These are phyloP conservation scores for Pterois miles DNA, from an alignment of 2,797 vertebrate species.

Conservation along the genomic window DNA sequence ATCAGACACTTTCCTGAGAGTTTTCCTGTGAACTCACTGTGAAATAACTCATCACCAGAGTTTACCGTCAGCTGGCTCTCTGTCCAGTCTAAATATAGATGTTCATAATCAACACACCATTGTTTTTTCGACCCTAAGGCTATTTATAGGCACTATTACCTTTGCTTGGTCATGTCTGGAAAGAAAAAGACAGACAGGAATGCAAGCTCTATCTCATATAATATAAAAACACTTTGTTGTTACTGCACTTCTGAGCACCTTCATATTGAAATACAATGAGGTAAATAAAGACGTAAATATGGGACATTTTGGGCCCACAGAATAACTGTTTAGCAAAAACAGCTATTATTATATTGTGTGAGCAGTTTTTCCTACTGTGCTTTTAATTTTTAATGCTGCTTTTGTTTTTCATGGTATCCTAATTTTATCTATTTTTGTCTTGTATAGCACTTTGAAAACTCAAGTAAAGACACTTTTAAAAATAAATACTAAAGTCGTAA, in stretches of 20 bases:
- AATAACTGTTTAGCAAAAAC: neutral
- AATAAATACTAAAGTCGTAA: neutral
- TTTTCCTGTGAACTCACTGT: conserved; percentile 21
- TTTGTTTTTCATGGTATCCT: neutral
- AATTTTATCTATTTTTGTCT: neutral
- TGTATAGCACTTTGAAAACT: neutral
- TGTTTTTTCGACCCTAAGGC: conserved; percentile 1
- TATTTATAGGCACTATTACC: conserved; percentile 9
- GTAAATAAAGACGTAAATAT: neutral
- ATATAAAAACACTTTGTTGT: no score
- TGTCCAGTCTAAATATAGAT: conserved; percentile 43
- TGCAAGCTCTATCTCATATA: no score
- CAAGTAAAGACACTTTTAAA: neutral
- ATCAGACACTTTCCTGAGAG: conserved; percentile 39
- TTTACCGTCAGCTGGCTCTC: conserved; percentile 16
- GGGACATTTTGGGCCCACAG: neutral
- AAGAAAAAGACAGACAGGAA: neutral
- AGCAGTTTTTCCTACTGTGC: no score
- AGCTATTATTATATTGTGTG: neutral
- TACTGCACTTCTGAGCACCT: no score
- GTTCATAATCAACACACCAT: conserved; percentile 13
- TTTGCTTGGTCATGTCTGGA: neutral
- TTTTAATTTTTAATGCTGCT: no score
- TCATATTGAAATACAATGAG: neutral
- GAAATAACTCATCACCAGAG: neutral